Base-by-base conservation (phyloP, 92 coral and sea anemone genomes). In the Bergia puertoricense region DNA sequence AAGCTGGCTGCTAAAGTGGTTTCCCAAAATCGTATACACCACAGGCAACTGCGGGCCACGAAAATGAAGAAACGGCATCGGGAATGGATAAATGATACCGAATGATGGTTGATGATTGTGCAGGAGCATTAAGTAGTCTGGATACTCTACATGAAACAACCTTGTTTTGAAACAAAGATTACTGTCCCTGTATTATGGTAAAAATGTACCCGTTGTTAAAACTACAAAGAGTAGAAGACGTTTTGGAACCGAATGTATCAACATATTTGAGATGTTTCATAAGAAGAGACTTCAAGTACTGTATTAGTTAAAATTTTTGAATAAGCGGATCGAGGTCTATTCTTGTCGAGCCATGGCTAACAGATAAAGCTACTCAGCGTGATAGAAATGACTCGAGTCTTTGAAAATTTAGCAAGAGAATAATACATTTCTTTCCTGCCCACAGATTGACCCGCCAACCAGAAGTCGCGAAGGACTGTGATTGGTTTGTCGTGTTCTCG, bases 401-500 rank as follows among this genome's bases (percentile, higher is more conserved):
- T 62, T 62, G 8, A 62, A 16, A 7, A 20, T 62, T 62, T 62
- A 16, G 69, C 69, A 62, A 20, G 69, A 62, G n/a, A 16, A 18
- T 62, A 15, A 62, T 20, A 18, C 18, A 37, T 16, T 42, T 36
- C 44, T 40, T 4, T 80, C 10, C 50, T 84, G 44, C 42, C 71
- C 44, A 41, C 30, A 84, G 90, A 59, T 65, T 94, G 46, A 91
- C 95, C 5, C 91, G 95, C 54, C 90, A 92, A 48, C 86, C 86
- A 7, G 95, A 87, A 59, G 80, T 92, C 11, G 90, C 89, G 30
- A 81, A 91, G 76, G 92, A 89, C 68, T 93, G 93, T 81, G 95
- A 94, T 72, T 94, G 97, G 97, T 94, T 94, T 48, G 97, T 94
- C 15, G 94, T 92, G 89, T 94, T 94, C 80, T 94, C 97, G 0